Percentiles rank a stretch among this genome's conserved stretches.
phyloP scores from a whole-genome alignment of 2,888 invertebrate genomes.

The Sesia bembeciformis region DNA sequence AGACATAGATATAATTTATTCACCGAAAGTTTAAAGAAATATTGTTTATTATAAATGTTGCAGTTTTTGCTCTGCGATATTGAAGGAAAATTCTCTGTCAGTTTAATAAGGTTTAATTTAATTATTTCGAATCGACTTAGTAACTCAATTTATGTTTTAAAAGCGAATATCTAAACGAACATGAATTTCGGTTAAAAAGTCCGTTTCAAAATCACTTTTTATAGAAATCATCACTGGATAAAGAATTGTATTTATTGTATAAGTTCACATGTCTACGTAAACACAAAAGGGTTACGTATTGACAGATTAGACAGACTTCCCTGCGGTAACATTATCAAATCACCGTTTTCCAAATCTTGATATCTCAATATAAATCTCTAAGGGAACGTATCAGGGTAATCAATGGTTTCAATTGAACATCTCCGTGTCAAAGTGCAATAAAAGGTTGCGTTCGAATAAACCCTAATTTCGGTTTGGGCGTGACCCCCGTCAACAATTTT shows the following conservation, averaged over 20 bases:
- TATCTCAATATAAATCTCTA: constrained; percentile 62
- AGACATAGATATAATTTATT: no score
- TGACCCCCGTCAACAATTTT: constrained; percentile 71
- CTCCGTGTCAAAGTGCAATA: constrained; percentile 68
- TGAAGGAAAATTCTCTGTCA: no score
- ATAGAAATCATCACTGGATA: no score
- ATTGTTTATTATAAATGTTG: no score
- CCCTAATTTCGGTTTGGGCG: constrained; percentile 67
- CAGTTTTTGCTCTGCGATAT: no score
- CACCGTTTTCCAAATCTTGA: constrained; percentile 50
- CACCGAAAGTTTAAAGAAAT: no score
- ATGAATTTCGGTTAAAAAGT: no score
- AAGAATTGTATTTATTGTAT: constrained; percentile 29
- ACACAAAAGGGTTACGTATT: constrained; percentile 48
- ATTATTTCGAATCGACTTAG: no score
- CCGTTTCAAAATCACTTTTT: no score
- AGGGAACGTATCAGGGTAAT: constrained; percentile 52
- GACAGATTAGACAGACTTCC: constrained; percentile 27
- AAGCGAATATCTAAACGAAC: no score
- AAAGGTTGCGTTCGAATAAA: constrained; percentile 61
- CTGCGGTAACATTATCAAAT: constrained; percentile 49
- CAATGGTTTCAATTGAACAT: constrained; percentile 45
- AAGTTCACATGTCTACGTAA: constrained; percentile 51
- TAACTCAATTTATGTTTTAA: no score
- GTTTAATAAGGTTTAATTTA: no score